Evolutionary conservation across 2,888 invertebrate species (phyloP), one percentile per base, ranked within the genome.

Genomic region (Homarus gammarus): DNA sequence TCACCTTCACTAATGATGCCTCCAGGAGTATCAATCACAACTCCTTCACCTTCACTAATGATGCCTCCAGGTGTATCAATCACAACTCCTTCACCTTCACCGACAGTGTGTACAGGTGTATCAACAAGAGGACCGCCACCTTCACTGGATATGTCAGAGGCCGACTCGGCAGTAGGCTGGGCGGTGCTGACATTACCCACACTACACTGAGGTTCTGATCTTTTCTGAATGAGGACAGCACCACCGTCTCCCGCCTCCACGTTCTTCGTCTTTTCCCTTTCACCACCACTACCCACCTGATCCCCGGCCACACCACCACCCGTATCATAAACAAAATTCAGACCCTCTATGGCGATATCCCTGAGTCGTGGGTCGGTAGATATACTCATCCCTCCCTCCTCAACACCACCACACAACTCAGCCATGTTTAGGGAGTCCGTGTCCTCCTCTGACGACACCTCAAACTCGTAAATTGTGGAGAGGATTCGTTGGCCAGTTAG

Each of bases 391-490:
- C 33, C 83, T 27, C 33, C 83, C 44, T 68, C 83, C n/a, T 68
- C 68, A 22, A 10, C 31, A 1, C 8, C 44, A 22, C n/a, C 51
- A 5, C 40, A 36, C 73, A 51, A 6, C 12, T 64, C 56, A 3
- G 38, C 61, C 64, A 79, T 72, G 40, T 44, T 87, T 56, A 81
- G 40, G 0, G 87, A 81, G 68, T 89, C 88, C 15, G 77, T 84
- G 31, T 89, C 88, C 44, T 89, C 88, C 27, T 89, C 88, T 6
- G 83, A 83, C 8, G 84, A 84, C 51, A 89, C 88, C 51, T 89
- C 88, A 31, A 89, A 89, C 70, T 89, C 88, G 78, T 89, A 89
- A 70, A 89, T 89, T 18, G 88, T 89, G 77, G 88, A 89, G n/a
- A 89, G 84, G 49, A 89, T 89, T 15, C 88, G 64, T 51, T 68